Evolutionary conservation across 2,888 invertebrate genomes (phyloP), one percentile per base, ranked within the genome.

Genomic region (Theretra japonica): DNA sequence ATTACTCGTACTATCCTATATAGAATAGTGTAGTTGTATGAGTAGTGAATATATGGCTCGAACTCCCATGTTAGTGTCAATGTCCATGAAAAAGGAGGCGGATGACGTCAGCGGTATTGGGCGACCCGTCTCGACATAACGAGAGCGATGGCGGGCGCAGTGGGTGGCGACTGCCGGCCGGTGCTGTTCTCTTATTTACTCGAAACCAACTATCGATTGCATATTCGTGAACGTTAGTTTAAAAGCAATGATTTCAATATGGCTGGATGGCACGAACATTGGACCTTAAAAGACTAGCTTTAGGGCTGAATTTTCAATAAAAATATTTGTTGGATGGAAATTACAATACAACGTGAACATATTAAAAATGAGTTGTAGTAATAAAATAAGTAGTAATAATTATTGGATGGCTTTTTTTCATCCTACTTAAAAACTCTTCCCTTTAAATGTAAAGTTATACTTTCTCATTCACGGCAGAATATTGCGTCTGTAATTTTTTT

Each of bases 141-240:
- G 65, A 48, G 48, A 65, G 41, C 65, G 8, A 65, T 65, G 48
- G 65, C 41, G 65, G 23, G 15, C 65, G 41, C 65, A 41, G 65
- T 65, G 48, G 65, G 65, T 65, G 65, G 65, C n/a, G 53, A 53
- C 53, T 53, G n/a, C 53, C 53, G 53, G 15, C 53, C 21, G 62
- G 8, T 33, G 60, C 30, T 60, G 30, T 48, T 23, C 23, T 65
- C 48, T 65, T 65, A 65, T 48, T 65, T 65, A 65, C 65, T 65
- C 23, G 41, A 41, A 48, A 41, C 65, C 41, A 48, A 65, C 17
- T 65, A 65, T 65, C 65, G 65, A 65, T 65, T 33, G 8, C 62
- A 21, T 33, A 33, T 62, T 65, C 65, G 65, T 41, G 23, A 48
- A 65, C 53, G n/a, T n/a, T 53, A n/a, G n/a, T n/a, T n/a, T 17